phyloP scores from a whole-genome alignment of 2,113 vertebrate species.

The Podarcis raffonei region DNA sequence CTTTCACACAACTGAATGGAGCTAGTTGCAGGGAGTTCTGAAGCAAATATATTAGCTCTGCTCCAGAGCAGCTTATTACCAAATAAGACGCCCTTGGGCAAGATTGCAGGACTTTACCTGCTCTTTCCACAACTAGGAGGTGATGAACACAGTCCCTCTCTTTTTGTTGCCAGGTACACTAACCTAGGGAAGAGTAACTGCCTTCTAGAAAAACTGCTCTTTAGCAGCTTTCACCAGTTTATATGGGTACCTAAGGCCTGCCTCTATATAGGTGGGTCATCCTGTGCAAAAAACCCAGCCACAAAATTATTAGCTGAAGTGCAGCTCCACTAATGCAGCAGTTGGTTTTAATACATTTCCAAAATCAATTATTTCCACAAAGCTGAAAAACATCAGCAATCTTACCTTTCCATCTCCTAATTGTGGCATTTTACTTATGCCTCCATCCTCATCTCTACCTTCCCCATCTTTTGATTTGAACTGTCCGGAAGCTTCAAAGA shows the following conservation, averaged over 20 bases:
- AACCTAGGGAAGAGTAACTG: not conserved
- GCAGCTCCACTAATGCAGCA: not conserved
- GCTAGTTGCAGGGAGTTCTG: not conserved
- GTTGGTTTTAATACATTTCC: not conserved
- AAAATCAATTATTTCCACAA: not conserved
- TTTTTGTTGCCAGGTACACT: not conserved
- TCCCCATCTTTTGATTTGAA: conserved; percentile 64
- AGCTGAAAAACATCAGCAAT: not conserved
- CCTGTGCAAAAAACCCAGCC: not conserved
- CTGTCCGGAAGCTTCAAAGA: conserved; percentile 52
- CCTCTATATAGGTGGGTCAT: not conserved
- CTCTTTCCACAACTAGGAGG: not conserved
- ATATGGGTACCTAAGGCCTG: not conserved
- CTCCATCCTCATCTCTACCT: conserved; percentile 66
- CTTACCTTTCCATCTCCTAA: conserved; percentile 83
- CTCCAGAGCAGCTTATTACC: not conserved
- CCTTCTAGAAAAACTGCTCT: not conserved
- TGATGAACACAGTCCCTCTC: not conserved
- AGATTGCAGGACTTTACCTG: not conserved
- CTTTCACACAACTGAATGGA: not conserved
- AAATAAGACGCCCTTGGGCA: not conserved
- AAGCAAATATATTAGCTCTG: not conserved
- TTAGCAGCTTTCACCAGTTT: not conserved
- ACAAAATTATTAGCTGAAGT: not conserved
- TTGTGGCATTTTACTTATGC: conserved; percentile 64